Conservation (phyloP, 2,888 invertebrate genomes). For the Vesta saturnalis region DNA sequence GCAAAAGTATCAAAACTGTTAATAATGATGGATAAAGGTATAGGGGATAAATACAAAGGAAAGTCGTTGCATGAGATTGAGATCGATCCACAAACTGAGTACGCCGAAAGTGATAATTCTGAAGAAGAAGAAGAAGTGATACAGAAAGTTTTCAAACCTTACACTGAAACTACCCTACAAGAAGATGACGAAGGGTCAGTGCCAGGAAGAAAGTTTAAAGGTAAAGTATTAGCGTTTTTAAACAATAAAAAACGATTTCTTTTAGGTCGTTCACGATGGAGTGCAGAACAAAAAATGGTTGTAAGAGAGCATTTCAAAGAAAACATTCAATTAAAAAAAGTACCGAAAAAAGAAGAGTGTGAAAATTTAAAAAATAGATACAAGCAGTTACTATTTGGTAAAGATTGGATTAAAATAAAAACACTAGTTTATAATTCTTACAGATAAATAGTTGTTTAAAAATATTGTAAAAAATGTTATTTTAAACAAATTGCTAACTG, state of each 20-base stretch:
- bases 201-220: no score
- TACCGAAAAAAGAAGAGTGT: conserved; percentile 30
- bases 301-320: conserved; percentile 17
- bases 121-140: background rate
- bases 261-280: conserved; percentile 11
- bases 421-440: conserved; percentile 8
- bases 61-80: conserved; percentile 15
- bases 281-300: conserved; percentile 16
- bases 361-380: conserved; percentile 17
- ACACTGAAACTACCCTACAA: no score
- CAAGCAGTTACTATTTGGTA: background rate
- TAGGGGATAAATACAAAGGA: background rate
- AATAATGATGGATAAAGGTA: conserved; percentile 15
- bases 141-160: no score
- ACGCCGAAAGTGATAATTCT: background rate
- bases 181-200: no score
- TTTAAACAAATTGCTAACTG: no score
- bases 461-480: no score
- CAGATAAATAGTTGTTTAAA: background rate
- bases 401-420: conserved; percentile 24
- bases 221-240: no score
- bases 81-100: background rate
- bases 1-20: conserved; percentile 17
- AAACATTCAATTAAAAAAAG: conserved; percentile 20
- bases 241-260: background rate